Evolutionary conservation across 2,888 invertebrate genomes (phyloP), one percentile per base, ranked within the genome.

Genomic region (Sesia apiformis): DNA sequence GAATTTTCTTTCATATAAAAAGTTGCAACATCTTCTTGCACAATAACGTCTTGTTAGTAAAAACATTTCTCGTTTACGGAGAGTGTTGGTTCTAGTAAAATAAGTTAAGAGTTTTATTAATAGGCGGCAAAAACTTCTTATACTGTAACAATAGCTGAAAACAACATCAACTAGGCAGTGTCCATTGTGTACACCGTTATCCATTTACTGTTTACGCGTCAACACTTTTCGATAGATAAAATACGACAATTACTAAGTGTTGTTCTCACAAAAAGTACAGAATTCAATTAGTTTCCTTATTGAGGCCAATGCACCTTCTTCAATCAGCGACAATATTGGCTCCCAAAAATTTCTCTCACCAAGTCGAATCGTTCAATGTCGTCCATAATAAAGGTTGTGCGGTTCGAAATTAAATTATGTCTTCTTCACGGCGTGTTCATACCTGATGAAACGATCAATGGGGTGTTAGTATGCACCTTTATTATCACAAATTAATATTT

Each of bases 381-480:
- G 67, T 66, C 71, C 64, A 72, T 81, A 82, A 83, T 84, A 82
- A 81, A 72, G 72, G 70, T 75, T 72, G 74, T 78, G 74, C 76
- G 78, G 81, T 80, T 85, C 79, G 78, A 87, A 88, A 89, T 88
- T 88, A 82, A 81, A 89, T 89, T 88, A 88, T 72, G 62, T 71
- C 64, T 62, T 61, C 74, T 84, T 86, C 88, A 87, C 81, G 87
- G 74, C 67, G 74, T 62, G 69, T 84, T 83, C 70, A 65, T 69
- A 79, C 64, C 74, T 84, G 76, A 85, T 85, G 83, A 81, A 81
- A 83, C 70, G 76, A 81, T 81, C 86, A 76, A 83, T 87, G 84
- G 87, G 84, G 82, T 80, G 81, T 78, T 85, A 78, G 73, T 63
- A 60, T 57, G 60, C 60, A 74, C 71, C 76, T 80, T 81, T 75